Base-by-base conservation (phyloP, 2,113 vertebrate species). In the Delphinus delphis region DNA sequence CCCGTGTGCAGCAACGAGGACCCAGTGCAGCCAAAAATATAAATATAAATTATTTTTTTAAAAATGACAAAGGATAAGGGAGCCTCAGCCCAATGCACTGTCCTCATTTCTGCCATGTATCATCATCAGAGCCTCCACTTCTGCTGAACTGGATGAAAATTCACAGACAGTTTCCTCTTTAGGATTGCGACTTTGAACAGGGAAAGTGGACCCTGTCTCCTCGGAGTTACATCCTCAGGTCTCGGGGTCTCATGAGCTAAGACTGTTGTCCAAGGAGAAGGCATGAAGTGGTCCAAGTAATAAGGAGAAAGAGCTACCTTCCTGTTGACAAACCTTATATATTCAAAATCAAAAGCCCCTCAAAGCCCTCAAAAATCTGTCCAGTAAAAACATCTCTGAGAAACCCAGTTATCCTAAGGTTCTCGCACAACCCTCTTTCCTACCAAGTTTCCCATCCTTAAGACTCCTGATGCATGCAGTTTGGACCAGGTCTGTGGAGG, bases 81-180 rank as follows among this genome's bases (percentile, higher is more conserved):
- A 26, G 14, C 36, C 38, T 5, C 70, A 38, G 38, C 62, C 5
- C 11, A 17, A 8, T 28, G 9, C 1, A 8, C 2, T 7, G 3
- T 38, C 6, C 10, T n/a, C 5, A 10, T n/a, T 47, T 21, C 13
- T 47, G 20, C 53, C 55, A 0, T 0, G 0, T 2, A 1, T 4
- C 23, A 9, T 26, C 12, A 4, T 3, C 13, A 12, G 5, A 25
- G 13, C 8, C 1, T 0, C 41, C 1, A 12, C 28, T 2, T 44
- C 71, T 7, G 8, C 71, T 7, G 8, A 80, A 13, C 21, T 12
- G 41, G 8, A 71, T 12, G 25, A 13, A 13, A 4, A 18, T 23
- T 4, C 31, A 12, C 10, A 55, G 20, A 41, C 36, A 20, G 3
- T 15, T 13, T 36, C 12, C 15, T 10, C 2, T 15, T 44, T 20